A percentile compares a stretch with the other conserved stretches of the same genome.
Evolutionary conservation across 2,888 invertebrate genomes (phyloP).

Genomic region (Drosophila dives): DNA sequence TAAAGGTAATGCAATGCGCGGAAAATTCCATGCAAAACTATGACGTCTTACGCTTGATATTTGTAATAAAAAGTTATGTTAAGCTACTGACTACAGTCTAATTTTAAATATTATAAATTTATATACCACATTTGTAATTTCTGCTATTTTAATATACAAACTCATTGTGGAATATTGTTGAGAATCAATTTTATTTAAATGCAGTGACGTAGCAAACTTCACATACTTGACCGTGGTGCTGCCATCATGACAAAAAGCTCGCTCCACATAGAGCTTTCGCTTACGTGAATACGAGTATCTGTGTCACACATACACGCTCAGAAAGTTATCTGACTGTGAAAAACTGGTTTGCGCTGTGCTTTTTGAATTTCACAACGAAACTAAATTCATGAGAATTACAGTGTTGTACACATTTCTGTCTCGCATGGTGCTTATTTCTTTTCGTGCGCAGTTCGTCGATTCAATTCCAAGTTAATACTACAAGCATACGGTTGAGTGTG

Average conservation of each 20-base stretch:
- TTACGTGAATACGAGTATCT: constrained; percentile 17
- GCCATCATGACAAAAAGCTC: constrained; percentile 25
- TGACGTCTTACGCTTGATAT: constrained; percentile 4
- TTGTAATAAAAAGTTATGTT: background rate
- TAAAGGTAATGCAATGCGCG: background rate
- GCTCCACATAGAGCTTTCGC: constrained; percentile 22
- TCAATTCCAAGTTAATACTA: constrained; percentile 60
- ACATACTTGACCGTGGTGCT: constrained; percentile 11
- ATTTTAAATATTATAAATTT: background rate
- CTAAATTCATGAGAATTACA: constrained; percentile 66
- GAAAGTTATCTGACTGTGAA: constrained; percentile 57
- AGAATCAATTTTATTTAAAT: background rate
- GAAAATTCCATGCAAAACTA: background rate
- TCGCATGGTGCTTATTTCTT: constrained; percentile 7
- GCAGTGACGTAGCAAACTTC: constrained; percentile 10
- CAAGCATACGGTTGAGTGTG: constrained; percentile 65
- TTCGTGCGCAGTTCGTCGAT: constrained; percentile 3
- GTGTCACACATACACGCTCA: constrained; percentile 26
- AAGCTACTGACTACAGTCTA: background rate
- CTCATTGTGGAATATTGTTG: background rate
- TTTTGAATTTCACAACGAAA: constrained; percentile 83
- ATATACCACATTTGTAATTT: no score
- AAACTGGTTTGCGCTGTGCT: constrained; percentile 68
- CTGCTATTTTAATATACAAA: background rate
- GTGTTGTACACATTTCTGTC: constrained; percentile 39